Base-by-base conservation (phyloP, 2,113 vertebrate species). In the Cottus gobio region DNA sequence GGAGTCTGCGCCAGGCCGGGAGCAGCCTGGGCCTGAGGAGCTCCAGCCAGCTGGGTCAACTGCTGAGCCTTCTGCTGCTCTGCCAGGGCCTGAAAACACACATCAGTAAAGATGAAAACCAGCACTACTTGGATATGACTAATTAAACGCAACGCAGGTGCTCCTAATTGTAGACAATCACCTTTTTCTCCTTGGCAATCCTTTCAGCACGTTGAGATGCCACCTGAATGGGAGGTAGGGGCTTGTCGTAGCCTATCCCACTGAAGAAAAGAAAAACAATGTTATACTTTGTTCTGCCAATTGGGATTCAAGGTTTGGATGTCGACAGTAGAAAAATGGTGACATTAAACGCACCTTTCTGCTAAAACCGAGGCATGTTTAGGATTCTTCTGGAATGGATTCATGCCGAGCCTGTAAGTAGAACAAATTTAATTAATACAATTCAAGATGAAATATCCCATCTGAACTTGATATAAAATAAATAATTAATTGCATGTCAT, bases 301-400 rank as follows among this genome's bases (percentile, higher is more conserved):
- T 18, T 0, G 26, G 1, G 13, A 63, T 18, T 24, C 8, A 13
- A 24, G 3, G 8, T 68, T 34, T 2, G 34, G 6, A 83, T 18
- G 12, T 36, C 2, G 15, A 56, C 0, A 5, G 13, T 20, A 54
- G 11, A 52, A 18, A 80, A 30, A 68, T 12, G 8, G 11, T n/a
- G 39, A 26, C 42, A 39, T 16, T 18, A 62, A 67, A 90, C 85
- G 22, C 56, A 98, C 97, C 97, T 97, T 93, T 97, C 97, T 81
- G 97, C 92, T 65, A 97, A 93, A 68, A 98, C 97, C 0, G 97
- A 97, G 0, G 97, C 97, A 58, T 97, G 96, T 83, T 97, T 97
- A 57, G 96, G 97, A 87, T 98, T 97, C 94, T 98, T 97, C 95
- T 98, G 97, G 92, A 98, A 97, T 16, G 97, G 96, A 92, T 98